Evolutionary conservation across 64 coral and sea anemone genomes (phyloP).

Genomic region (Pocillopora damicornis): DNA sequence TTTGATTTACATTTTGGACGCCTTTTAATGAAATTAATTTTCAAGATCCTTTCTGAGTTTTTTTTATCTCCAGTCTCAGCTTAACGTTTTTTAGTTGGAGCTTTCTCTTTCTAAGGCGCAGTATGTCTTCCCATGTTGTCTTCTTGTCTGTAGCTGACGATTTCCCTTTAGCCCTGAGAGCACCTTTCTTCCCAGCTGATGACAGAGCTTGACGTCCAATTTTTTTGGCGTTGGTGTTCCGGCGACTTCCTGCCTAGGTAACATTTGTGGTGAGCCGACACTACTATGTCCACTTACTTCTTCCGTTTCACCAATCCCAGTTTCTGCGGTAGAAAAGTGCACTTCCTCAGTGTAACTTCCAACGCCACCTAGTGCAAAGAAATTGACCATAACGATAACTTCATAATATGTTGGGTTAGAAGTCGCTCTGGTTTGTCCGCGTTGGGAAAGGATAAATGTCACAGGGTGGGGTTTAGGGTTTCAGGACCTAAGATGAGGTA

Average conservation of each 20-base stretch:
- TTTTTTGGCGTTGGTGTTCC: slow-evolving; percentile 8
- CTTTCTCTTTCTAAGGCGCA: slow-evolving; percentile 18
- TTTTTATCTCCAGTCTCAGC: slow-evolving; percentile 46
- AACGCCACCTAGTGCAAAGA: slow-evolving; percentile 11
- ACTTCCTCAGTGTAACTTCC: slow-evolving; percentile 4
- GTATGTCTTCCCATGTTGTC: background rate
- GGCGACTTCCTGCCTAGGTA: background rate
- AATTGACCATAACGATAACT: slow-evolving; percentile 5
- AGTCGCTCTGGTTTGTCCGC: background rate
- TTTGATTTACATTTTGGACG: slow-evolving; percentile 11
- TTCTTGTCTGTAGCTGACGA: background rate
- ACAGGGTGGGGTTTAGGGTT: background rate
- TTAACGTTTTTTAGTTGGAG: slow-evolving; percentile 28
- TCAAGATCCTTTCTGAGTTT: slow-evolving; percentile 19
- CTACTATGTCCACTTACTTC: slow-evolving; percentile 9
- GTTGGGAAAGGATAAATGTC: background rate
- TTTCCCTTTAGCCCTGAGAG: slow-evolving; percentile 3
- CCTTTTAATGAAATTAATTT: slow-evolving; percentile 1
- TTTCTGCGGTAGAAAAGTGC: slow-evolving; percentile 12
- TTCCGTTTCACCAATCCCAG: background rate
- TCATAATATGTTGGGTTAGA: background rate
- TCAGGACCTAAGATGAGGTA: background rate
- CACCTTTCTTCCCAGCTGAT: background rate
- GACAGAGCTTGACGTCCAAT: background rate
- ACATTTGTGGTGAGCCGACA: slow-evolving; percentile 11